Percentiles rank a stretch among this genome's conserved stretches.
Conservation (phyloP, 2,797 vertebrate species). For the Buceros bicornis region DNA sequence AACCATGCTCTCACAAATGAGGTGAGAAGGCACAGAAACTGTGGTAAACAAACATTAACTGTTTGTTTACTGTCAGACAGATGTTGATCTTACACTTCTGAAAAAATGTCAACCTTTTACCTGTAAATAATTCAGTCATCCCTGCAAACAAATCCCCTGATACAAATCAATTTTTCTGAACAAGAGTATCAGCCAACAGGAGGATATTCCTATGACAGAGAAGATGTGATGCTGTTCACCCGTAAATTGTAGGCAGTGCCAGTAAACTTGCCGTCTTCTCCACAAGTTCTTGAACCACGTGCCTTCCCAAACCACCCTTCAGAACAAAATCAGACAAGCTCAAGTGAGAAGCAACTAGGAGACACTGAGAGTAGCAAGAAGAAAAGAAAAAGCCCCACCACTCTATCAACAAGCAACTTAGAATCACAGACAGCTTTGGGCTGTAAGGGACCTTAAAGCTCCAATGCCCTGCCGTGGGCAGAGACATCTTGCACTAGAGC, state of each 20-base stretch:
- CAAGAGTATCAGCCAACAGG: not conserved
- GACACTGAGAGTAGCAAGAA: not conserved
- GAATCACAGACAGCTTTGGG: not conserved
- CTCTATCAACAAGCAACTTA: not conserved
- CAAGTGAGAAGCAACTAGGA: not conserved
- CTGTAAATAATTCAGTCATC: not conserved
- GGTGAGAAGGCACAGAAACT: not conserved
- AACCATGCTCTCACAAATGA: not conserved
- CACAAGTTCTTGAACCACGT: not conserved
- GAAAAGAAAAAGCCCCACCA: not conserved
- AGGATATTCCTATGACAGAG: not conserved
- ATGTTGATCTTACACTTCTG: not conserved
- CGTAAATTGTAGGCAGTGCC: rapidly evolving
- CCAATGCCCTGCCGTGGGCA: too few species aligned
- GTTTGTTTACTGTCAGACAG: not conserved
- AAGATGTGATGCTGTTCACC: not conserved
- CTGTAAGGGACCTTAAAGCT: not conserved
- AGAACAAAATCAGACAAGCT: not conserved
- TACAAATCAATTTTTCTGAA: not conserved
- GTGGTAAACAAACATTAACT: not conserved
- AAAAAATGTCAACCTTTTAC: not conserved
- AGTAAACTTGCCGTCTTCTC: not conserved
- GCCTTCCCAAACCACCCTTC: not conserved
- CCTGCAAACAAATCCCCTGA: not conserved
- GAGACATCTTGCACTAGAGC: not conserved